Base-by-base conservation (phyloP, 2,888 invertebrate genomes). In the Drosophila putrida region DNA sequence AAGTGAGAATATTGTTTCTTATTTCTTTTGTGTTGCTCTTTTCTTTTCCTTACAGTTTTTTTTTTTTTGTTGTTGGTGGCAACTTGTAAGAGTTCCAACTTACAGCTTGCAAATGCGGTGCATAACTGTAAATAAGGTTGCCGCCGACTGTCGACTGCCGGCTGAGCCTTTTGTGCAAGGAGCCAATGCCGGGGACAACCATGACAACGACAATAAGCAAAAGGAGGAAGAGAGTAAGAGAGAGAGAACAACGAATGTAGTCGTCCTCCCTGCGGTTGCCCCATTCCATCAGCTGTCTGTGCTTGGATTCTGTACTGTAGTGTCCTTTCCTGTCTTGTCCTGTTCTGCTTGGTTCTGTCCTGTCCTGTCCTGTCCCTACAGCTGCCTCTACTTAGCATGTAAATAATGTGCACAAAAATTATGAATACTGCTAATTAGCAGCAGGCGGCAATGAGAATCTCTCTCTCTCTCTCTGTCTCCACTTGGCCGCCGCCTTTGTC, bases 361-460 rank as follows among this genome's bases (percentile, higher is more conserved):
- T 44, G 15, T 54, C 27, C 36, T 43, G 44, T 28, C 13, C 25
- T 3, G 13, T 27, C 41, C 54, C 39, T 43, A 31, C 47, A 53
- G 64, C 67, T 35, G 44, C 55, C 46, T 20, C 41, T 82, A 80
- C 82, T 88, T 88, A 80, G 81, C 78, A 83, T 88, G 86, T 83
- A 88, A 88, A 88, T 88, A 86, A 88, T 88, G 86, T 82, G 74
- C 83, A 80, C 70, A 66, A 75, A 76, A 86, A 82, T 88, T 89
- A 88, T 89, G 88, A 89, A 89, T 89, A 84, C 88, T 89, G 89
- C 88, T 89, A 89, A 89, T 89, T 89, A 76, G 75, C 64, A 84
- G 78, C 75, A 64, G 53, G 59, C 66, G 62, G 27, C 62, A 63
- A 66, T 46, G 25, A 20, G 33, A 27, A 13, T 20, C 20, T 20